Evolutionary conservation across 2,797 vertebrate species (phyloP).

Genomic region (Varecia variegata): DNA sequence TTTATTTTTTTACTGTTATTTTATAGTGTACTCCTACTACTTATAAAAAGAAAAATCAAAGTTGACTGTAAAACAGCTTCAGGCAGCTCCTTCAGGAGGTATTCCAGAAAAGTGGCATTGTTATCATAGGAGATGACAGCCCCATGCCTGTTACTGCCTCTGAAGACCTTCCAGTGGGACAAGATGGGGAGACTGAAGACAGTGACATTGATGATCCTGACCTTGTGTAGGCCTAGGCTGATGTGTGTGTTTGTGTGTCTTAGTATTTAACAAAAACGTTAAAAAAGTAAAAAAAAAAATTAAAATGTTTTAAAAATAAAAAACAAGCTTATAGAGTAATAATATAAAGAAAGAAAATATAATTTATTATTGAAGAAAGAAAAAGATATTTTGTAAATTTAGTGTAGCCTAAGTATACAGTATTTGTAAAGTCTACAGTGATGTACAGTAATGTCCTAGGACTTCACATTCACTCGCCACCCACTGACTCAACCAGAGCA

Average conservation of each 20-base stretch:
- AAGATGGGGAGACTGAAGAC: not conserved
- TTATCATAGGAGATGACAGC: not conserved
- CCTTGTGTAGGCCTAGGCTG: not conserved
- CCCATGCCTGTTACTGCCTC: too few species aligned
- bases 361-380: not conserved
- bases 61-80: not conserved
- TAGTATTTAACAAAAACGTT: not conserved
- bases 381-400: not conserved
- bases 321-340: not conserved
- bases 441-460: not conserved
- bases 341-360: not conserved
- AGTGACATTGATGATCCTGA: not conserved
- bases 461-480: not conserved
- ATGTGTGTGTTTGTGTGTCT: not conserved
- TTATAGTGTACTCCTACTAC: not conserved
- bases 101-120: not conserved
- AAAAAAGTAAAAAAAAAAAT: not conserved
- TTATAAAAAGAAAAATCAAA: not conserved
- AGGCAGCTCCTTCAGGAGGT: not conserved
- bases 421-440: not conserved
- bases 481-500: not conserved
- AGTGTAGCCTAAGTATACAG: not conserved
- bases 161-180: not conserved
- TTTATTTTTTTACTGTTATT: not conserved
- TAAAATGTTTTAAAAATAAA: not conserved